Base-by-base conservation (phyloP, 2,113 vertebrate genomes). In the Sciurus niger region DNA sequence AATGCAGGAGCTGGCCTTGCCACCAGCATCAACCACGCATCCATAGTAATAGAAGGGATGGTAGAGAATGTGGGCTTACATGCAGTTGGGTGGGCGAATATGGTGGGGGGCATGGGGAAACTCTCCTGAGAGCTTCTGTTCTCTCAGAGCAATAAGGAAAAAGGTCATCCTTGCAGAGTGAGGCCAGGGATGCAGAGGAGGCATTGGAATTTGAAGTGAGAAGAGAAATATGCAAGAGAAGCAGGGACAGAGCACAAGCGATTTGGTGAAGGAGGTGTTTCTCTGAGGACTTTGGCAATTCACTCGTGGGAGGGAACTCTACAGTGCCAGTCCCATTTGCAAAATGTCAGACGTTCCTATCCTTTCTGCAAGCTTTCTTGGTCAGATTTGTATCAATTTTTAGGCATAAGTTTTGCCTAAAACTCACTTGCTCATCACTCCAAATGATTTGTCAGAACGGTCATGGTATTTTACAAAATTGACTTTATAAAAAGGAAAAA, bases 401-500 rank as follows among this genome's bases (percentile, higher is more conserved):
- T 80, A 48, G 51, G 40, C 34, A 25, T 20, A 40, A 4, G 16
- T 53, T 92, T 84, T 76, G 30, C 53, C 40, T 34, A 46, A 73
- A 70, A 72, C 24, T 53, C 32, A 51, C 18, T 51, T 43, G 43
- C 46, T 2, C 30, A 30, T 74, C 37, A 60, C 37, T 58, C 28
- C 14, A 18, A 40, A 76, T 30, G 77, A 78, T 28, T 65, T 48
- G 17, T 80, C 73, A 83, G 48, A 94, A 74, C n/a, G 32, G 65
- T 60, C 84, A 43, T 2, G 17, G 9, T 48, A 37, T 82, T 93
- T 46, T 46, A 2, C 58, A 77, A 92, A 85, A 34, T 58, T 8
- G 32, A 86, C 70, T 92, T 90, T 18, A 55, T 65, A 25, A 88
- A 77, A 94, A 58, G 24, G 8, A 89, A 60, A 60, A 43, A 90